Base-by-base conservation (phyloP, 2,797 vertebrate genomes). In the Smutsia gigantea region DNA sequence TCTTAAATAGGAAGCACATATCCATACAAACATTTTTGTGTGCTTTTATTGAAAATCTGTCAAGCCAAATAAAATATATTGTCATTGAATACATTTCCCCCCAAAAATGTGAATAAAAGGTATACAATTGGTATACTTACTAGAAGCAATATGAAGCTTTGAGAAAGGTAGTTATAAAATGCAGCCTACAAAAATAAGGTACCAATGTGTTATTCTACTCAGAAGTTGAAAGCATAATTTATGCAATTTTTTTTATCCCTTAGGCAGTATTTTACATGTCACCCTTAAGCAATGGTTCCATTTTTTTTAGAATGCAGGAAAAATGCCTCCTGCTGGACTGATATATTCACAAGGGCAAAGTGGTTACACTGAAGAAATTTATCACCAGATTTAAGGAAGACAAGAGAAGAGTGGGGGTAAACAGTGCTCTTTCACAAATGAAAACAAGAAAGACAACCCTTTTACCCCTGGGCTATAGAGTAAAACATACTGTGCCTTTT, bases 121-220 rank as follows among this genome's bases (percentile, higher is more conserved):
- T 63, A 96, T 85, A 97, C 4, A 88, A 74, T 94, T 90, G 63
- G 55, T 42, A 93, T 92, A 94, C 77, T 95, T 92, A 78, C 25
- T 96, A 5, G 3, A 94, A 78, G 29, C 0, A 87, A 57, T 85
- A 95, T 21, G 7, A n/a, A 34, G 72, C 75, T 96, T 86, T 93
- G 27, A 96, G 66, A 46, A 93, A 94, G 27, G 27, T 31, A 84
- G 49, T 69, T 82, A 63, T 78, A 97, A 95, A 94, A 42, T 85
- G 96, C 1, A 4, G 0, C 39, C 93, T 92, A 97, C 69, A 37
- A 87, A 92, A 87, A 5, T 39, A 92, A 79, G 74, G 66, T 83
- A 93, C 27, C 84, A 87, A 91, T 34, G 46, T 57, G 90, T 71
- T 93, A 69, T 72, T 64, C 77, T 92, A 19, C 27, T 69, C 42